Percentiles rank a stretch among this genome's conserved stretches.
phyloP scores from a whole-genome alignment of 2,113 vertebrate genomes.

The Percopsis transmontana region DNA sequence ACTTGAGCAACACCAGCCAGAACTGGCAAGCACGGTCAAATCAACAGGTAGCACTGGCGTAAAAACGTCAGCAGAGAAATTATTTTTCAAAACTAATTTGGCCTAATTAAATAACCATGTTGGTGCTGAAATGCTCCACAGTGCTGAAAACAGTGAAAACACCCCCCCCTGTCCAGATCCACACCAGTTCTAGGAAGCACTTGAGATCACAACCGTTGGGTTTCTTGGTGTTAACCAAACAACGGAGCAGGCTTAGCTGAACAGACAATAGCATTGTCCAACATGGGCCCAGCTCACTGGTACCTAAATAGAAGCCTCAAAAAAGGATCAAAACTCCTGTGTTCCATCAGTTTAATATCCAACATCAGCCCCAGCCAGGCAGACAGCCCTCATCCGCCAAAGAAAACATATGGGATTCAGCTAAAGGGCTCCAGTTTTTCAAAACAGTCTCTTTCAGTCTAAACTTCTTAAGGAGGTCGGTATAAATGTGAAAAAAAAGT shows the following conservation, averaged over 20 bases:
- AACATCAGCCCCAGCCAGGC: slow-evolving; percentile 81
- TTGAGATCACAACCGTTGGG: not conserved
- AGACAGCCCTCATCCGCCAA: slow-evolving; percentile 89
- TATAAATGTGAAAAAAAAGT: slow-evolving; percentile 75
- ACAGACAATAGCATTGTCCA: slow-evolving; percentile 81
- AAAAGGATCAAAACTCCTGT: slow-evolving; percentile 89
- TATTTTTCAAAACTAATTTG: no score
- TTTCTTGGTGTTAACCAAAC: not conserved
- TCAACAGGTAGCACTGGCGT: no score
- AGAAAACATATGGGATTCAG: slow-evolving; percentile 88
- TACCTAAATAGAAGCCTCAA: slow-evolving; percentile 79
- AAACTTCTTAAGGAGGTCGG: slow-evolving; percentile 87
- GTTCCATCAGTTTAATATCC: slow-evolving; percentile 88
- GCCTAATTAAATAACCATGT: no score
- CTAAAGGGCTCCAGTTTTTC: slow-evolving; percentile 80
- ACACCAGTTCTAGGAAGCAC: not conserved
- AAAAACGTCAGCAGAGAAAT: no score
- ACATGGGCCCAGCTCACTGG: slow-evolving; percentile 64
- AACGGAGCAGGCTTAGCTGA: not conserved
- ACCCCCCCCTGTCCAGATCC: not conserved
- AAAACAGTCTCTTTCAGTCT: slow-evolving; percentile 88
- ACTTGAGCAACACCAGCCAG: no score
- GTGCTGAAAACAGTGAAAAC: no score
- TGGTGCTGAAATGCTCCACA: no score
- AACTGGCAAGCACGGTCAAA: no score